A percentile compares a stretch with the other conserved stretches of the same genome.
Evolutionary conservation across 1,140 invertebrate species (phyloP).

Genomic region (Holotrichia oblita): DNA sequence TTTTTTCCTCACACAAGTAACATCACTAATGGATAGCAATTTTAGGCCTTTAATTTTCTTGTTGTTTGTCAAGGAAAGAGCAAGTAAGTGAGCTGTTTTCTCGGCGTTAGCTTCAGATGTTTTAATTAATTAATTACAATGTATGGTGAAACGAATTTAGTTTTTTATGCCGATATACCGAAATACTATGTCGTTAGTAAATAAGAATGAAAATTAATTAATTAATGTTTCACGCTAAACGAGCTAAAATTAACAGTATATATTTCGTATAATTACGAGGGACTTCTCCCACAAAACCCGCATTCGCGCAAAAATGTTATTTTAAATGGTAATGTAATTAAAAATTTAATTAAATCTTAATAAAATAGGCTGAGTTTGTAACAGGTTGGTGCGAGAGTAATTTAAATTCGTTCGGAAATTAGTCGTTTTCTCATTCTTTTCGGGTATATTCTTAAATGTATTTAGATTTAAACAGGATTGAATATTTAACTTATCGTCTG

Average conservation of each 20-base stretch:
- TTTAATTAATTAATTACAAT: slow-evolving; percentile 19
- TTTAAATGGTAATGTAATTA: slow-evolving; percentile 10
- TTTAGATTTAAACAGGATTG: no score
- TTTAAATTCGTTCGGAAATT: neutral
- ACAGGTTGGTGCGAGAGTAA: neutral
- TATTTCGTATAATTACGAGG: slow-evolving; percentile 12
- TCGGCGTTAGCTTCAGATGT: neutral
- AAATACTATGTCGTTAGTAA: neutral
- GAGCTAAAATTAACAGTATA: neutral
- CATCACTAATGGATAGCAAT: neutral
- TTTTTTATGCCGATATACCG: neutral
- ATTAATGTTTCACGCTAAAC: neutral
- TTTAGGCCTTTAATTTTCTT: slow-evolving; percentile 3
- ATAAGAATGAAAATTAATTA: slow-evolving; percentile 26
- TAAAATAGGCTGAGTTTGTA: neutral
- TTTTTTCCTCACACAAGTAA: neutral
- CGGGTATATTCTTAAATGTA: no score
- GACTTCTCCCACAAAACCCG: neutral
- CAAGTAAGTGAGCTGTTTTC: neutral
- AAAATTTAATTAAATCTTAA: slow-evolving; percentile 25
- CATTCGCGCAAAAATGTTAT: slow-evolving; percentile 6
- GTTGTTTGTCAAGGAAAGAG: neutral
- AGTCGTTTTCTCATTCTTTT: neutral
- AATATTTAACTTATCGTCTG: no score
- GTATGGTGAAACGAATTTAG: neutral